Percentiles rank a stretch among this genome's conserved stretches.
These are phyloP conservation scores for Omphaloscelis lunosa DNA, from an alignment of 2,888 invertebrate genomes.

Conservation along the genomic window DNA sequence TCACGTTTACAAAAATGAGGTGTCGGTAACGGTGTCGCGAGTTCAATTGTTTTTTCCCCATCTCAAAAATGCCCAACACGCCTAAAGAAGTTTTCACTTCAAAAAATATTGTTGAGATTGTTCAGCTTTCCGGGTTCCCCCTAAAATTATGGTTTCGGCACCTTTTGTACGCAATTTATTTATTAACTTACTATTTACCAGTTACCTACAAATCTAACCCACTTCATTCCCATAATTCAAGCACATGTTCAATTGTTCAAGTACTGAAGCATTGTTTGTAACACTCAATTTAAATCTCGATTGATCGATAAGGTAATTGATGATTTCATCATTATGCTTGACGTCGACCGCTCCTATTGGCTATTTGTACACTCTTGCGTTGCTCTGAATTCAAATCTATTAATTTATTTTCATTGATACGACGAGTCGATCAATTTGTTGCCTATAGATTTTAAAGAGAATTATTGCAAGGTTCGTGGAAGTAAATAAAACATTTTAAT, in stretches of 20 bases:
- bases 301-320: conserved; percentile 28
- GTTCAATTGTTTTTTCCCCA: too few relatives aligned
- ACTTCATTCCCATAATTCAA: neutral
- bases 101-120: too few relatives aligned
- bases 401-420: conserved; percentile 25
- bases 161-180: too few relatives aligned
- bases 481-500: neutral
- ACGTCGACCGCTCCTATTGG: conserved; percentile 20
- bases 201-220: too few relatives aligned
- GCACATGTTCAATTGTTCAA: neutral
- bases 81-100: too few relatives aligned
- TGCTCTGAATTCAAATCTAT: conserved; percentile 31
- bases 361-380: conserved; percentile 21
- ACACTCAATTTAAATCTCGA: conserved; percentile 19
- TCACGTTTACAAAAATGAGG: too few relatives aligned
- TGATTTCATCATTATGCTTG: conserved; percentile 31
- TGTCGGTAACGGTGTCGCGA: too few relatives aligned
- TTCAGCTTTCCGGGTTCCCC: too few relatives aligned
- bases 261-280: neutral
- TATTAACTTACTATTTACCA: too few relatives aligned
- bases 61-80: too few relatives aligned
- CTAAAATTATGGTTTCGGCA: too few relatives aligned
- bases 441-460: neutral
- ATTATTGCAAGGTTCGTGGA: neutral
- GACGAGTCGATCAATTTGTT: neutral